These are phyloP conservation scores for Parthenolecanium corni DNA, from an alignment of 2,888 invertebrate genomes.

Conservation along the genomic window DNA sequence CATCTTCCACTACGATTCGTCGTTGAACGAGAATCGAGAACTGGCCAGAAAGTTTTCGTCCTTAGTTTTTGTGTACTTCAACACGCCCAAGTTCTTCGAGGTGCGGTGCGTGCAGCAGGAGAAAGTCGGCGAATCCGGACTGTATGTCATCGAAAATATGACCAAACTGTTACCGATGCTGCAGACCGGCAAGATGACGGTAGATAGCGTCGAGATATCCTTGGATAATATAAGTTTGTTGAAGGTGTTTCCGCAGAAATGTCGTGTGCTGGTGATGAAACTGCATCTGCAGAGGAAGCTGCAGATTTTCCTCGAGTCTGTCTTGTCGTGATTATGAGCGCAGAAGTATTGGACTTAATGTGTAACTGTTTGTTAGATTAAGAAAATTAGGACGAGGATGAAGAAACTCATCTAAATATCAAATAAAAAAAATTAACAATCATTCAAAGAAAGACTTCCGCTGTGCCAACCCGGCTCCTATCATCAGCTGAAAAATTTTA, in stretches of 20 bases:
- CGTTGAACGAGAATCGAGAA: not conserved
- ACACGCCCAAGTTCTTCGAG: not conserved
- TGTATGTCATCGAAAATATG: conserved; percentile 9
- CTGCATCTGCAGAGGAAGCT: conserved; percentile 6
- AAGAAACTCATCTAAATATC: too few relatives aligned
- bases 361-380: too few relatives aligned
- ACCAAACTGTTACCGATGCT: conserved; percentile 8
- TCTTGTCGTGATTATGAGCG: not conserved
- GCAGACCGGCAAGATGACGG: not conserved
- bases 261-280: conserved; percentile 5
- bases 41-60: not conserved
- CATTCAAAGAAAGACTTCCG: too few relatives aligned
- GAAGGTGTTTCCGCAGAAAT: not conserved
- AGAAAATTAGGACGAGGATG: too few relatives aligned
- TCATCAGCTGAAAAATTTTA: too few relatives aligned
- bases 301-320: not conserved
- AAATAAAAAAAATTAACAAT: too few relatives aligned
- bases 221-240: conserved; percentile 7
- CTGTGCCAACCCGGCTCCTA: too few relatives aligned
- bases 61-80: not conserved
- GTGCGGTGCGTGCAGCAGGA: not conserved
- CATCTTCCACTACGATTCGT: conserved; percentile 8
- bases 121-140: not conserved
- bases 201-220: not conserved
- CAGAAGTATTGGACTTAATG: too few relatives aligned